These are phyloP conservation scores for Heterochromis multidens DNA, from an alignment of 2,113 vertebrate species.

Conservation along the genomic window DNA sequence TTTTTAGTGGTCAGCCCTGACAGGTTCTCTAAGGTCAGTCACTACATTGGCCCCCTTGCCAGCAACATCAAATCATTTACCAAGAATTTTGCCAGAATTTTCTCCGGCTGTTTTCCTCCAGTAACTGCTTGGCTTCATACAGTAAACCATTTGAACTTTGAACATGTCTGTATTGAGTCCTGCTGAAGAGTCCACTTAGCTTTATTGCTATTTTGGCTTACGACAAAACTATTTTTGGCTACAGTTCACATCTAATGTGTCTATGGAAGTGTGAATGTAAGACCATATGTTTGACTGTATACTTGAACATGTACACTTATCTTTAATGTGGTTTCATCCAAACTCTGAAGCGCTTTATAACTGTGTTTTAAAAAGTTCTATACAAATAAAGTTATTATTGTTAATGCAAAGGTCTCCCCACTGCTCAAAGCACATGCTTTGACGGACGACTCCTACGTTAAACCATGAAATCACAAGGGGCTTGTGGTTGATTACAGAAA, in stretches of 20 bases:
- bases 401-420: neutral
- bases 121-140: too few species aligned
- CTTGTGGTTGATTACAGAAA: conserved; percentile 11
- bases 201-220: too few species aligned
- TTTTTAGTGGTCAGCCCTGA: too few species aligned
- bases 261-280: neutral
- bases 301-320: neutral
- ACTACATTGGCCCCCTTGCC: too few species aligned
- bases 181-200: too few species aligned
- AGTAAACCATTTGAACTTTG: too few species aligned
- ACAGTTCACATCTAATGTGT: neutral
- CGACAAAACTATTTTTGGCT: too few species aligned
- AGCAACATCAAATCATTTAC: too few species aligned
- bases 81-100: too few species aligned
- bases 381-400: neutral
- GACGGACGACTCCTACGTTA: neutral
- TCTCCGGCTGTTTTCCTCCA: too few species aligned
- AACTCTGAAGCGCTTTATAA: neutral
- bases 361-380: neutral
- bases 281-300: neutral
- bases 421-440: neutral
- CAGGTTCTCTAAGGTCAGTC: too few species aligned
- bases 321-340: neutral
- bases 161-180: too few species aligned
- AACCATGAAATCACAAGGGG: conserved; percentile 29